A percentile compares a stretch with the other conserved stretches of the same genome.
Conservation (phyloP, 2,113 vertebrate genomes). For the Ceratotherium simum region DNA sequence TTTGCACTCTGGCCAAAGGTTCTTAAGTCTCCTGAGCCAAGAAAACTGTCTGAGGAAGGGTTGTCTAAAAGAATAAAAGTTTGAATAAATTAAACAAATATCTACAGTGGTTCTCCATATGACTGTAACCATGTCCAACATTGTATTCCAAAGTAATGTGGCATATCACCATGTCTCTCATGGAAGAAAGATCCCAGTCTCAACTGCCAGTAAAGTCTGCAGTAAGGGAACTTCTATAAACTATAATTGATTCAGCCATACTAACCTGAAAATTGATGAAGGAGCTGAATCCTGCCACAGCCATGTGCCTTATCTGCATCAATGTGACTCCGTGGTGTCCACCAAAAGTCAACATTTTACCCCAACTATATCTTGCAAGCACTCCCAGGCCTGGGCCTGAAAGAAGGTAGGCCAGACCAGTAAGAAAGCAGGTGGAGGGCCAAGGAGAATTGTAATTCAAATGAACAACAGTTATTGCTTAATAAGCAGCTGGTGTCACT, state of each 20-base stretch:
- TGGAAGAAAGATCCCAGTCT: conserved; percentile 75
- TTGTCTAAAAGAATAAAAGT: conserved; percentile 80
- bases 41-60: conserved; percentile 76
- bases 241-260: conserved; percentile 83
- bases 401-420: conserved; percentile 85
- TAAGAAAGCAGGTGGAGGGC: conserved; percentile 83
- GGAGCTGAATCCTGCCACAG: conserved; percentile 83
- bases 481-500: conserved; percentile 74
- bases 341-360: conserved; percentile 85
- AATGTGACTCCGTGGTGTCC: conserved; percentile 84
- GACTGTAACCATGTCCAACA: conserved; percentile 73
- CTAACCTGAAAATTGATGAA: conserved; percentile 84
- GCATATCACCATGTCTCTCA: conserved; percentile 72
- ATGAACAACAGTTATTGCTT: conserved; percentile 81
- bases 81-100: conserved; percentile 69
- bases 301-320: conserved; percentile 84
- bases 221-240: conserved; percentile 81
- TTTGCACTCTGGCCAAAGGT: conserved; percentile 83
- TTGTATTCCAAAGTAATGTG: conserved; percentile 75
- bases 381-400: conserved; percentile 85
- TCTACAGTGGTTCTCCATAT: conserved; percentile 39
- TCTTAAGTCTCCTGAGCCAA: conserved; percentile 62
- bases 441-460: conserved; percentile 81
- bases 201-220: conserved; percentile 77
- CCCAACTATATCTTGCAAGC: conserved; percentile 85